A percentile compares a stretch with the other conserved stretches of the same genome.
Evolutionary conservation across 2,888 invertebrate genomes (phyloP).

Genomic region (Tetropium fuscum): DNA sequence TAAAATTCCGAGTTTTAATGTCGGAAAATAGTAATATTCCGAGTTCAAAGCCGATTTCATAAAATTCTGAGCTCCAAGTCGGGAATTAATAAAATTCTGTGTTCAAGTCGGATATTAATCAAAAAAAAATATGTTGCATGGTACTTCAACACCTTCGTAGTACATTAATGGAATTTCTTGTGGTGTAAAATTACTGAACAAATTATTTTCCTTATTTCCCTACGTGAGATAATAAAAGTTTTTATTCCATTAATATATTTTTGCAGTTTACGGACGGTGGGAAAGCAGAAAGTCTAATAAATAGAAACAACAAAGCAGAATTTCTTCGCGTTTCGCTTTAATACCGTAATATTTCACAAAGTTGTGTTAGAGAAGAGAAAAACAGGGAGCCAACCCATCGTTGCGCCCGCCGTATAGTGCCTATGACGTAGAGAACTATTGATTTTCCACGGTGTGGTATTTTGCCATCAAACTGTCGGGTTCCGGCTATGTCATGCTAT

Average conservation of each 20-base stretch:
- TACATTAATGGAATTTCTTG: not conserved
- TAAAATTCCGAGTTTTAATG: too few relatives aligned
- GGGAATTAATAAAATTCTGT: too few relatives aligned
- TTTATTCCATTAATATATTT: conserved; percentile 27
- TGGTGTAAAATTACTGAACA: not conserved
- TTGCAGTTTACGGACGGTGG: conserved; percentile 13
- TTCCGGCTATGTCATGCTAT: conserved; percentile 44
- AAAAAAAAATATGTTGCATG: too few relatives aligned
- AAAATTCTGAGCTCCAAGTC: too few relatives aligned
- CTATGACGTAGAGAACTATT: conserved; percentile 64
- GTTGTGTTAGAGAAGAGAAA: conserved; percentile 30
- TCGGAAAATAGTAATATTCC: too few relatives aligned
- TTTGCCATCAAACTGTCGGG: conserved; percentile 58
- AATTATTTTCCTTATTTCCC: conserved; percentile 6
- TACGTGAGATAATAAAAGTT: conserved; percentile 18
- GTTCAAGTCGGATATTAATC: too few relatives aligned
- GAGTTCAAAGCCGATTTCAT: too few relatives aligned
- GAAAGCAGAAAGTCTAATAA: conserved; percentile 23
- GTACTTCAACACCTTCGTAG: too few relatives aligned
- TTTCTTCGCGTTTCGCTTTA: conserved; percentile 30
- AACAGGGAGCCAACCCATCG: conserved; percentile 48
- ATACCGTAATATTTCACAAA: conserved; percentile 38
- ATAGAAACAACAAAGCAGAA: conserved; percentile 33
- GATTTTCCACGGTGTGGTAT: conserved; percentile 63
- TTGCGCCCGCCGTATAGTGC: conserved; percentile 46